Conservation (phyloP, 2,888 invertebrate genomes). For the Druceiella hillmani region DNA sequence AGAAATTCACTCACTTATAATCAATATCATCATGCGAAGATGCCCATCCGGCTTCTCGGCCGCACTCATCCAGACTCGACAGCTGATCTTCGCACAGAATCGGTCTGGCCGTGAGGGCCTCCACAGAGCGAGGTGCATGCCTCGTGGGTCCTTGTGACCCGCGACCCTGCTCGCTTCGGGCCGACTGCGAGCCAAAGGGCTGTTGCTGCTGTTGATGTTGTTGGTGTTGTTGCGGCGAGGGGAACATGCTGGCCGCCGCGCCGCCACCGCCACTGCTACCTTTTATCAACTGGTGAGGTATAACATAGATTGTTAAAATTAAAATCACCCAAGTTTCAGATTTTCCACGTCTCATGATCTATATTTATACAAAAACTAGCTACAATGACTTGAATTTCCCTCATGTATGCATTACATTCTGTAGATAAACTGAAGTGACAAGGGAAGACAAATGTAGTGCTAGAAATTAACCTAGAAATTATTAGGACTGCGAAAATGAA, state of each 20-base stretch:
- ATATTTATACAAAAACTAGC: too few species aligned
- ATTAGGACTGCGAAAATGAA: too few species aligned
- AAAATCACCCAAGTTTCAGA: too few species aligned
- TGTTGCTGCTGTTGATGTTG: constrained; percentile 24
- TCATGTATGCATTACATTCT: too few species aligned
- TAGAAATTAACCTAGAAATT: too few species aligned
- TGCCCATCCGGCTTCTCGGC: constrained; percentile 88
- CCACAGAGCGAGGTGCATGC: constrained; percentile 49
- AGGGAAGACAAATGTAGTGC: too few species aligned
- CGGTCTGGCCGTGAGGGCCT: constrained; percentile 66
- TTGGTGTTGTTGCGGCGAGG: too few species aligned
- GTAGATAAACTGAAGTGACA: too few species aligned
- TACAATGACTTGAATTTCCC: too few species aligned
- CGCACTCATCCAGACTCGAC: constrained; percentile 86
- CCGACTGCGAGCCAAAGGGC: constrained; percentile 26
- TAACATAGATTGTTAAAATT: too few species aligned
- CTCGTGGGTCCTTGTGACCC: constrained; percentile 30
- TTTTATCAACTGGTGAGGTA: constrained; percentile 50
- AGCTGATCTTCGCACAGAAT: constrained; percentile 92
- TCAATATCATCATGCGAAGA: constrained; percentile 91
- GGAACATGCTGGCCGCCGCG: constrained; percentile 36
- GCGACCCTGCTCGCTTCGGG: constrained; percentile 26
- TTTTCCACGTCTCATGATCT: too few species aligned
- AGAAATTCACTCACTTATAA: constrained; percentile 60
- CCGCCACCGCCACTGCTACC: constrained; percentile 43